Conservation (phyloP, 2,888 invertebrate species). For the Schrankia costaestrigalis region DNA sequence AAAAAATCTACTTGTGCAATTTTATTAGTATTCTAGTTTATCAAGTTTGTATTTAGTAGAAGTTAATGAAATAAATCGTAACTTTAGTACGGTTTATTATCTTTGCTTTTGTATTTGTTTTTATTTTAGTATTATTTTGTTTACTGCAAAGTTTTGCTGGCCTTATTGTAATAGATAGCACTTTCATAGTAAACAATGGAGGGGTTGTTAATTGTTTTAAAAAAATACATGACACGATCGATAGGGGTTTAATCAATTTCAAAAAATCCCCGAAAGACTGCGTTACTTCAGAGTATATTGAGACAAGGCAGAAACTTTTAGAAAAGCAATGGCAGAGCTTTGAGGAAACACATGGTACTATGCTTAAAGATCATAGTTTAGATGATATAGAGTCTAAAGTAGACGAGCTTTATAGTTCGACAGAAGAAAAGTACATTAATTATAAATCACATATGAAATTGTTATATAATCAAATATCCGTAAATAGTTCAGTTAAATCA, state of each 20-base stretch:
- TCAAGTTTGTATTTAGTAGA: no score
- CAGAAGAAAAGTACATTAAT: conserved; percentile 1
- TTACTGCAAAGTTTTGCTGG: no score
- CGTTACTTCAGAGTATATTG: background rate
- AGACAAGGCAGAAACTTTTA: conserved; percentile 1
- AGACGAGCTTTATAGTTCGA: background rate
- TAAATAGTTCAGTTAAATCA: no score
- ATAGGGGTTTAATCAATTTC: background rate
- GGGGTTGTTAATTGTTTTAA: background rate
- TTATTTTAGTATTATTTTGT: no score
- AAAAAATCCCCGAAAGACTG: conserved; percentile 1
- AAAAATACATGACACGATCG: background rate
- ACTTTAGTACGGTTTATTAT: no score
- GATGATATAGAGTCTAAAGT: background rate
- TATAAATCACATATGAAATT: conserved; percentile 1
- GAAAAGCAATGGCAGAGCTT: conserved; percentile 1
- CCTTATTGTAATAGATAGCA: no score
- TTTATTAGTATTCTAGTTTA: no score
- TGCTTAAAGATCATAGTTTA: background rate
- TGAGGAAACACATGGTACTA: background rate
- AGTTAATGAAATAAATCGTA: no score
- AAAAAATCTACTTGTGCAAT: no score
- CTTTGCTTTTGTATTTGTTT: no score
- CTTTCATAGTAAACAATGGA: background rate
- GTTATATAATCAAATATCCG: background rate